A percentile compares a stretch with the other conserved stretches of the same genome.
These are phyloP conservation scores for Scolanthus callimorphus DNA, from an alignment of 92 coral and sea anemone species.

Conservation along the genomic window DNA sequence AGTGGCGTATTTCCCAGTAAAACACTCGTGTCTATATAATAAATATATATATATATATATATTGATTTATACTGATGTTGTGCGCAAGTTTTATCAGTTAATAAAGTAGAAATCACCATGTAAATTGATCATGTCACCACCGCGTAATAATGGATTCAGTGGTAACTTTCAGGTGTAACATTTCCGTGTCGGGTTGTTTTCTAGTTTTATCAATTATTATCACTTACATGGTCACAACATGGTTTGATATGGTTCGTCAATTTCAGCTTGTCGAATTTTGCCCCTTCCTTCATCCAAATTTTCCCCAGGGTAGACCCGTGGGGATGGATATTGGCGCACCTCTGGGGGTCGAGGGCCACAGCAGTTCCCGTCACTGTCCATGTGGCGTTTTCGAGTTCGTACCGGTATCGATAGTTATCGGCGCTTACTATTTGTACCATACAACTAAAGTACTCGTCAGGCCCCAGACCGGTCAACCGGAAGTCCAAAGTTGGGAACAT, in stretches of 20 bases:
- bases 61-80: no score
- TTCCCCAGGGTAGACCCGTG: constrained; percentile 76
- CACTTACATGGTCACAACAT: constrained; percentile 61
- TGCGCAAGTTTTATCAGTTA: no score
- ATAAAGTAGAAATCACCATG: no score
- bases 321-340: constrained; percentile 60
- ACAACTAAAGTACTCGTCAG: constrained; percentile 74
- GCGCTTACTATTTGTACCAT: constrained; percentile 62
- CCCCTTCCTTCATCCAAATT: constrained; percentile 71
- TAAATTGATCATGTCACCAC: no score
- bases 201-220: no score
- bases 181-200: no score
- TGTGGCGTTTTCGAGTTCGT: constrained; percentile 28
- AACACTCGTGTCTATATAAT: no score
- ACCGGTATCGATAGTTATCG: constrained; percentile 75
- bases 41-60: no score
- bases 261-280: constrained; percentile 75
- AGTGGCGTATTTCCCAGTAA: no score
- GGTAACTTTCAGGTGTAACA: no score
- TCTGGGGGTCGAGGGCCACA: constrained; percentile 24
- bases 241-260: constrained; percentile 66
- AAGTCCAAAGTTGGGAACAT: constrained; percentile 91
- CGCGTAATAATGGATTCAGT: no score
- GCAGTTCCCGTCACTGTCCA: constrained; percentile 68
- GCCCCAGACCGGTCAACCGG: constrained; percentile 64